Evolutionary conservation across 2,888 invertebrate species (phyloP).

Genomic region (Dynastes hyllus): DNA sequence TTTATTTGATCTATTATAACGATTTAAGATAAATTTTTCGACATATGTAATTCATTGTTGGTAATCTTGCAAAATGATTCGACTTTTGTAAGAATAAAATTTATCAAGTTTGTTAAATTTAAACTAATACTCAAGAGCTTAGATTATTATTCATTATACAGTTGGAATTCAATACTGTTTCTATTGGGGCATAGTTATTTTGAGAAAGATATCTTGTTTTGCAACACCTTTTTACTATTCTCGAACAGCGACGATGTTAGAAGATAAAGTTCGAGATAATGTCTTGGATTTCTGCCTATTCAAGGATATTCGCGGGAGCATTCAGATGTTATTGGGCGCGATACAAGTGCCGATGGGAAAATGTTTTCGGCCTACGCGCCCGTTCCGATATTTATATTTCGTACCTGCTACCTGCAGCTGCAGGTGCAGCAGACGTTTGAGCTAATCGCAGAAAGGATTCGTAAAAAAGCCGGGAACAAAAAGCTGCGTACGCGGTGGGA

Average conservation of each 20-base stretch:
- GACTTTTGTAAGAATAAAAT: no score
- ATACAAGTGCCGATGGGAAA: constrained; percentile 39
- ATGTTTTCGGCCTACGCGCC: constrained; percentile 55
- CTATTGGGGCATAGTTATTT: no score
- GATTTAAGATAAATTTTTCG: no score
- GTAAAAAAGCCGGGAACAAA: constrained; percentile 30
- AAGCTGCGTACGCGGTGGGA: constrained; percentile 36
- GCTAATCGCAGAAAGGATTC: constrained; percentile 18
- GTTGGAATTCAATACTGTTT: no score
- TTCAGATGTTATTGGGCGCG: constrained; percentile 53
- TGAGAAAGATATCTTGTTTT: no score
- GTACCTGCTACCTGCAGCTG: constrained; percentile 25
- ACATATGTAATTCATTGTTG: no score
- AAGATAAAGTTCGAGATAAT: constrained; percentile 1
- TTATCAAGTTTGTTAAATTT: no score
- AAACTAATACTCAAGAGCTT: no score
- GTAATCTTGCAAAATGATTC: no score
- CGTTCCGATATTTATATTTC: constrained; percentile 35
- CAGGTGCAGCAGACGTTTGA: constrained; percentile 13
- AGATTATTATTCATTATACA: no score
- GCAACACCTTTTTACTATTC: no score
- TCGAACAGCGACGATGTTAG: neutral
- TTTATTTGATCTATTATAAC: no score
- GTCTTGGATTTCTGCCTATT: neutral
- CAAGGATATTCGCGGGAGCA: constrained; percentile 6